A percentile compares a stretch with the other conserved stretches of the same genome.
These are phyloP conservation scores for Apocheima hispidaria DNA, from an alignment of 2,888 invertebrate species.

Conservation along the genomic window DNA sequence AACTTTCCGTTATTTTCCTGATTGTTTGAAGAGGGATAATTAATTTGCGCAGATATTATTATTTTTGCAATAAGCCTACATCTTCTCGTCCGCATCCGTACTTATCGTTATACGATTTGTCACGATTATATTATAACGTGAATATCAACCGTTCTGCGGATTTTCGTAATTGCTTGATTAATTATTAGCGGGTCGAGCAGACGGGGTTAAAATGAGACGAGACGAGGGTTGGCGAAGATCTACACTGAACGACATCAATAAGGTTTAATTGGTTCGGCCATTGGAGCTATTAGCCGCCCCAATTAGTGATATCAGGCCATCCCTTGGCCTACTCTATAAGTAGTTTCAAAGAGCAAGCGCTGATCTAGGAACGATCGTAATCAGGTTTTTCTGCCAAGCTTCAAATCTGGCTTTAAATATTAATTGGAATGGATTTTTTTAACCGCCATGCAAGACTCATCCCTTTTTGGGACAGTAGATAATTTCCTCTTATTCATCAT, in stretches of 20 bases:
- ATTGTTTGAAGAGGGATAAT: background rate
- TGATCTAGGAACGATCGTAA: conserved; percentile 12
- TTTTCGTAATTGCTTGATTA: conserved; percentile 82
- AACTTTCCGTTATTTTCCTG: background rate
- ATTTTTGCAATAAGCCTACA: conserved; percentile 7
- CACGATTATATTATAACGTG: conserved; percentile 57
- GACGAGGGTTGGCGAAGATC: conserved; percentile 80
- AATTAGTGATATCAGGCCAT: conserved; percentile 75
- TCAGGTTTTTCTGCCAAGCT: too few relatives aligned
- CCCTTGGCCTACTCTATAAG: conserved; percentile 44
- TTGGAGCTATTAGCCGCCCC: conserved; percentile 76
- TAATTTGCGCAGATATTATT: background rate
- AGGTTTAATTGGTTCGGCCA: conserved; percentile 80
- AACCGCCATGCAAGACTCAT: too few relatives aligned
- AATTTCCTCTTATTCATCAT: too few relatives aligned
- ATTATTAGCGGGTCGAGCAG: conserved; percentile 77
- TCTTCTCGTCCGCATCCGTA: conserved; percentile 18
- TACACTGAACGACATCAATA: conserved; percentile 79
- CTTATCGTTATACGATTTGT: conserved; percentile 43
- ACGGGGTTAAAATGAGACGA: conserved; percentile 81
- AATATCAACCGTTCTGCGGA: conserved; percentile 63
- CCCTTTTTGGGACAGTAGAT: too few relatives aligned
- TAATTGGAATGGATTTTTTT: too few relatives aligned
- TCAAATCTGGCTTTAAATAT: background rate
- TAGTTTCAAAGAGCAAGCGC: conserved; percentile 42